Conservation (phyloP, 2,113 vertebrate species). For the Sturnira hondurensis region DNA sequence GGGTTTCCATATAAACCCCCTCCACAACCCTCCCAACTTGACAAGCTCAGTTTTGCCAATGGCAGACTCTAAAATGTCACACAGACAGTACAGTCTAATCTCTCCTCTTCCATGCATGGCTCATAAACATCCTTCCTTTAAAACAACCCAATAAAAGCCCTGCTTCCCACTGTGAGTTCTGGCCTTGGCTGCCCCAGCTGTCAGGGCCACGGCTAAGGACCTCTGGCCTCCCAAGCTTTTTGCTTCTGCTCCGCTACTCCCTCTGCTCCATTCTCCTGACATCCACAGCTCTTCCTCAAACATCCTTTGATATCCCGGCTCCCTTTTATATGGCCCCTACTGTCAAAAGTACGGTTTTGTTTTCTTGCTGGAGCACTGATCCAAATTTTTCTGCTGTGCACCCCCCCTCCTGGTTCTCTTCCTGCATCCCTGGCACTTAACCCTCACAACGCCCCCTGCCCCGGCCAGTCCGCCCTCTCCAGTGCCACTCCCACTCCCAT, state of each 20-base stretch:
- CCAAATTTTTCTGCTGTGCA: not conserved
- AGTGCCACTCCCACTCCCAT: fast-evolving
- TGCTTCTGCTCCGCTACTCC: not conserved
- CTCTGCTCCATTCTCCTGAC: not conserved
- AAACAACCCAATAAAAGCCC: constrained; percentile 38
- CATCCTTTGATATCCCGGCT: constrained; percentile 40
- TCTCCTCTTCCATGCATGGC: not conserved
- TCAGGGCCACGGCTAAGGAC: not conserved
- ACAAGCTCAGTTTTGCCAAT: not conserved
- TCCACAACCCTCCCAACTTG: not conserved
- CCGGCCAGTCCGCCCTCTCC: not conserved
- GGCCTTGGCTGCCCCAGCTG: not conserved
- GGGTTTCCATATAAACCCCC: not conserved
- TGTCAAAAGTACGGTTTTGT: constrained; percentile 36
- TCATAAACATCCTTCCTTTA: constrained; percentile 7
- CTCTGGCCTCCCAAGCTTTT: not conserved
- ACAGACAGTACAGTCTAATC: not conserved
- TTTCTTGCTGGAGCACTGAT: not conserved
- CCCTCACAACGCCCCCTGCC: too few species aligned
- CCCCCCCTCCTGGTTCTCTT: not conserved
- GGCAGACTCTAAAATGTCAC: not conserved
- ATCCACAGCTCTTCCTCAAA: constrained; percentile 32
- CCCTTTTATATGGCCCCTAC: constrained; percentile 32
- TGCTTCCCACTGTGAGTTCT: constrained; percentile 20
- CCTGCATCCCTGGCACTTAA: fast-evolving